Evolutionary conservation across 2,888 invertebrate genomes (phyloP).

Genomic region (Teleiodes luculella): DNA sequence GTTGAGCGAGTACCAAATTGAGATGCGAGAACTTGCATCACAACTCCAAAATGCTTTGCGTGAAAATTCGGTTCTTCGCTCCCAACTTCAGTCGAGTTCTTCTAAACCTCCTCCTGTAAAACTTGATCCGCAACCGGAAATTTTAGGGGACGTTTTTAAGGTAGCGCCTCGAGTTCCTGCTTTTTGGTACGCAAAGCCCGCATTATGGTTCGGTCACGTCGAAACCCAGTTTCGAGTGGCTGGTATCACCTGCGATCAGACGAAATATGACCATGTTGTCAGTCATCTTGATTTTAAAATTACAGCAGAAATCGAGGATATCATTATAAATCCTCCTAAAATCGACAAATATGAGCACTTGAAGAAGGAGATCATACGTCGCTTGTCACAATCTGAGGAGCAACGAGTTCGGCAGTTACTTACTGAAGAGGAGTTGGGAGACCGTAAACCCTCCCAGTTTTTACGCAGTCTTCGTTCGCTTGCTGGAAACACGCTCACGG

Average conservation of each 20-base stretch:
- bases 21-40: too few relatives aligned
- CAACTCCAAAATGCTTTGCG: too few relatives aligned
- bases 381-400: background rate
- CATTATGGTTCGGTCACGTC: background rate
- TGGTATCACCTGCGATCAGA: background rate
- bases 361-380: background rate
- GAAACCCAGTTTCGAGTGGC: background rate
- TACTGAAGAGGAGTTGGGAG: constrained; percentile 3
- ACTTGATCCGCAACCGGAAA: too few relatives aligned
- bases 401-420: constrained; percentile 2
- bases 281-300: background rate
- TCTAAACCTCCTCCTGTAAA: too few relatives aligned
- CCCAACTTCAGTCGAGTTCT: too few relatives aligned
- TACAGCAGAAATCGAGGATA: background rate
- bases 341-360: background rate
- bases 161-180: background rate
- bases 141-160: background rate
- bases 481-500: background rate
- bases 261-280: background rate
- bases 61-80: too few relatives aligned
- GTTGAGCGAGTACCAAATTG: too few relatives aligned
- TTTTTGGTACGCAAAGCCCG: background rate
- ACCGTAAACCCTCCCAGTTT: background rate
- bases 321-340: background rate
- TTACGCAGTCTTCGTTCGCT: background rate